phyloP scores from a whole-genome alignment of 1,140 invertebrate genomes.

The Drosophila burlai region DNA sequence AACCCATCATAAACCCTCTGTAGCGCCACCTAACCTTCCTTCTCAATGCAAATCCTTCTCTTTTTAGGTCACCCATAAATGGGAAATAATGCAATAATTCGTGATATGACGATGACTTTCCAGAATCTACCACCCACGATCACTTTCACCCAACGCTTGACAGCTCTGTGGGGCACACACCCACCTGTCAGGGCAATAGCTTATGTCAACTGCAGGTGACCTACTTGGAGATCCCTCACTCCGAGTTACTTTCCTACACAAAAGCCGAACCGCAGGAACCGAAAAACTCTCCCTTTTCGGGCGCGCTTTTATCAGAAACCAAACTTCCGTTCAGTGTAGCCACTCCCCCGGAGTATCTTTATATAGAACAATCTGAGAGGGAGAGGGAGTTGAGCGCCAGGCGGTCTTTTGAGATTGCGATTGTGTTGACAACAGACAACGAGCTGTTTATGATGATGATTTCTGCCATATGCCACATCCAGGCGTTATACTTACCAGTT shows the following conservation, averaged over 20 bases:
- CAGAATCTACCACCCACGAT: constrained; percentile 19
- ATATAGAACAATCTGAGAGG: constrained; percentile 17
- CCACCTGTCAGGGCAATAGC: constrained; percentile 46
- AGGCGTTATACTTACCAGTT: constrained; percentile 18
- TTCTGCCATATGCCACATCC: constrained; percentile 62
- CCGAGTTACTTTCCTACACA: constrained; percentile 8
- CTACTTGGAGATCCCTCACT: constrained; percentile 46
- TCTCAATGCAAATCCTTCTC: background rate
- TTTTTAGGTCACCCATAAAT: background rate
- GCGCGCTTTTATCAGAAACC: constrained; percentile 49
- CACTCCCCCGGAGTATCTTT: background rate
- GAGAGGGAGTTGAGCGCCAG: constrained; percentile 56
- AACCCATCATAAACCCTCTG: background rate
- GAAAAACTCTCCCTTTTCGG: constrained; percentile 38
- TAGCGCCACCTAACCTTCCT: no score
- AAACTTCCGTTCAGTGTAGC: constrained; percentile 76
- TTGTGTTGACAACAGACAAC: constrained; percentile 58
- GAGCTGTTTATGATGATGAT: constrained; percentile 68
- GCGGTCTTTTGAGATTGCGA: constrained; percentile 48
- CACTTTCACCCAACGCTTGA: constrained; percentile 40
- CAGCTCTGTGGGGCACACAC: constrained; percentile 17
- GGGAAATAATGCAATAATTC: background rate
- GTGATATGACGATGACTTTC: background rate
- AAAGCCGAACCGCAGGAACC: constrained; percentile 57
- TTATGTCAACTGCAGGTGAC: constrained; percentile 66